A percentile compares a stretch with the other conserved stretches of the same genome.
Evolutionary conservation across 2,113 vertebrate genomes (phyloP).

Genomic region (Trichechus manatus): DNA sequence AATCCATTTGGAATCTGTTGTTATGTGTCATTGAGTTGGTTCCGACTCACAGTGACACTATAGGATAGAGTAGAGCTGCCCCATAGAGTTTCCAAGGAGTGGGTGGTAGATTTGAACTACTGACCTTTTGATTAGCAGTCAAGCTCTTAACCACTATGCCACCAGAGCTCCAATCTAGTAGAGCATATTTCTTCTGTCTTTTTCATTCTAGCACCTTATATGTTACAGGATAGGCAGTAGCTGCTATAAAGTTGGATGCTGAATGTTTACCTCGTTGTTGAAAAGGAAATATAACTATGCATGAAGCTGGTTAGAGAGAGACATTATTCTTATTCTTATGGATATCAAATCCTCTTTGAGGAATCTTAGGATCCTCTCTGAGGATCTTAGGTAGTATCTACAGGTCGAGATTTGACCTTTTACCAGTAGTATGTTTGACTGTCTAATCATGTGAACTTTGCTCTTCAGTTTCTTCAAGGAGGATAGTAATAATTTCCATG

Average conservation of each 20-base stretch:
- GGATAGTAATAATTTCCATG: neutral
- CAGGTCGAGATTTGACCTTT: neutral
- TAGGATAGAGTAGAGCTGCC: no score
- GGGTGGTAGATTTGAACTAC: no score
- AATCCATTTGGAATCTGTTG: neutral
- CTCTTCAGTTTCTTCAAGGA: constrained; percentile 14
- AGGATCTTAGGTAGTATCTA: neutral
- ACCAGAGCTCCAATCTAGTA: neutral
- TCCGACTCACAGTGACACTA: no score
- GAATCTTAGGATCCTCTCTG: neutral
- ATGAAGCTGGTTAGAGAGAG: neutral
- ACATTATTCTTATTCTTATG: neutral
- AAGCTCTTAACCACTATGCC: no score
- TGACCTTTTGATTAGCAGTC: no score
- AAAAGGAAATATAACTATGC: neutral
- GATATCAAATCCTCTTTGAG: neutral
- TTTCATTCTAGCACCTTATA: neutral
- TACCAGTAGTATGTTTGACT: fast-evolving
- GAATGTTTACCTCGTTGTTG: neutral
- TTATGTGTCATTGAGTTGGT: no score
- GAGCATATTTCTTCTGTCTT: neutral
- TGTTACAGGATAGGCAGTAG: neutral
- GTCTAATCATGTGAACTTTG: neutral
- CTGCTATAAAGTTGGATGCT: neutral
- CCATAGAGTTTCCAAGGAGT: no score